phyloP scores from a whole-genome alignment of 2,113 vertebrate species.

The Danionella cerebrum region DNA sequence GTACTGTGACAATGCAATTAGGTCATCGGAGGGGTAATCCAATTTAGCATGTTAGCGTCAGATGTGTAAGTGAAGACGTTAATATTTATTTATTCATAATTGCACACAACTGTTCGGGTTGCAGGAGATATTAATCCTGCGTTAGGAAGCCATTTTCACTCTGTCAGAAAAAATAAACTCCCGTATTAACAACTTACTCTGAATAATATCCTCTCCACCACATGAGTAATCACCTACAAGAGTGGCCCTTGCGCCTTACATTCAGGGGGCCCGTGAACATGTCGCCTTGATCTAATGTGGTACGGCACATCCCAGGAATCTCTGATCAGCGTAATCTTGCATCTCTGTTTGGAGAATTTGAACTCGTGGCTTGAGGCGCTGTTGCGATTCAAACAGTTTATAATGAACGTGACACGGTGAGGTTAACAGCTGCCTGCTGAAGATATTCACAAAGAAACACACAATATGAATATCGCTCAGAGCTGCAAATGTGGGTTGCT shows the following conservation, averaged over 20 bases:
- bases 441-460: conserved; percentile 40
- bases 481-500: conserved; percentile 29
- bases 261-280: conserved; percentile 21
- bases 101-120: conserved; percentile 34
- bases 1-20: conserved; percentile 32
- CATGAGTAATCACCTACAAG: conserved; percentile 36
- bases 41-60: conserved; percentile 38
- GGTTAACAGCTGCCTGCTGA: conserved; percentile 22
- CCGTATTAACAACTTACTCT: conserved; percentile 44
- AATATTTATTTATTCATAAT: conserved; percentile 52
- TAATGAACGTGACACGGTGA: conserved; percentile 16
- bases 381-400: conserved; percentile 9
- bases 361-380: not conserved
- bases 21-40: conserved; percentile 32
- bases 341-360: not conserved
- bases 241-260: conserved; percentile 26
- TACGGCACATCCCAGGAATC: conserved; percentile 13
- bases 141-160: conserved; percentile 41
- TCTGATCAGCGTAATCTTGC: not conserved
- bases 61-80: conserved; percentile 41
- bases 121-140: conserved; percentile 42
- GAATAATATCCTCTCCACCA: conserved; percentile 16
- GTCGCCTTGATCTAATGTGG: conserved; percentile 26
- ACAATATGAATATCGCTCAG: conserved; percentile 36
- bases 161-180: conserved; percentile 46